Conservation (phyloP, 2,797 vertebrate genomes). For the Sphenopsis melanotis region DNA sequence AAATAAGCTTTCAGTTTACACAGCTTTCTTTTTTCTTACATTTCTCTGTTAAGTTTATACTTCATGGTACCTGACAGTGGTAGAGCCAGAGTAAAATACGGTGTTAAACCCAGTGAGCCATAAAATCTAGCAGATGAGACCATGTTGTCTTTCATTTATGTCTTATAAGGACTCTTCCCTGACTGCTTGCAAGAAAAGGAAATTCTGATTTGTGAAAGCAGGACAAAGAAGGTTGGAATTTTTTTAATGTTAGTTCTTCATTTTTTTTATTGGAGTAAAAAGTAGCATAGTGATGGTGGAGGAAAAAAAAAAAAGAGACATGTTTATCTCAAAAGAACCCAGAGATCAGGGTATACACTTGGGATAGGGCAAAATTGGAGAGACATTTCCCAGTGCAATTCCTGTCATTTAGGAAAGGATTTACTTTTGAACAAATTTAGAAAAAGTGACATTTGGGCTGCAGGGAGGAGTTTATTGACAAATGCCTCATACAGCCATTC, state of each 20-base stretch:
- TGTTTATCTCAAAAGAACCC: background rate
- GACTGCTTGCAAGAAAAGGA: background rate
- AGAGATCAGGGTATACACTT: background rate
- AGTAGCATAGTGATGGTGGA: background rate
- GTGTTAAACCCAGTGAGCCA: background rate
- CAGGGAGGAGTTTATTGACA: background rate
- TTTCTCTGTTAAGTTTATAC: background rate
- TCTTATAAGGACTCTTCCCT: background rate
- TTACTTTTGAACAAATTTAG: background rate
- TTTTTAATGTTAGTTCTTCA: background rate
- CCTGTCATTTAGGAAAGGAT: background rate
- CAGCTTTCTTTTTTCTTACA: background rate
- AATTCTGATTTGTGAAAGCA: background rate
- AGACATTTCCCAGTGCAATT: background rate
- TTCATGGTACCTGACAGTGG: background rate
- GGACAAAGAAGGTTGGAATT: background rate
- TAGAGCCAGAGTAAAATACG: background rate
- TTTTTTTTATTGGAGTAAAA: background rate
- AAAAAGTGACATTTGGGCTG: background rate
- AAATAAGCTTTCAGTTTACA: slow-evolving; percentile 11
- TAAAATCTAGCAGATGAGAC: background rate
- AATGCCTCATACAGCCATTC: background rate
- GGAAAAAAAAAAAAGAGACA: background rate
- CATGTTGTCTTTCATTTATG: background rate
- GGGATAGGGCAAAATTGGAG: background rate